Conservation (phyloP, 1,140 invertebrate species). For the Penaeus vannamei region DNA sequence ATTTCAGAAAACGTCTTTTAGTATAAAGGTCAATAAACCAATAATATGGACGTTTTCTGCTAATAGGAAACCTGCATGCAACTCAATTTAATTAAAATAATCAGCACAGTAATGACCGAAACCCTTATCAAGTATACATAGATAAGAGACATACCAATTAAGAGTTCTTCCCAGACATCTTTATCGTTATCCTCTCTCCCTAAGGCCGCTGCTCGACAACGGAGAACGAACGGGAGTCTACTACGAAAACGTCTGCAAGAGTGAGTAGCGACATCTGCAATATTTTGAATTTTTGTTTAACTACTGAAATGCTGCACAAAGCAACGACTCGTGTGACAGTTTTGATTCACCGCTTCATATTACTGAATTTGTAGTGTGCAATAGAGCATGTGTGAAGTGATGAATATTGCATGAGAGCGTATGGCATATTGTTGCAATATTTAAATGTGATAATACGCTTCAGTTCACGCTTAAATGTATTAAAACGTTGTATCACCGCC, state of each 20-base stretch:
- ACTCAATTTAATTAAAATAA: too few relatives aligned
- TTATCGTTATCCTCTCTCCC: neutral
- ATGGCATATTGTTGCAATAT: too few relatives aligned
- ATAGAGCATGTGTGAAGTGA: too few relatives aligned
- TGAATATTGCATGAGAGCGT: too few relatives aligned
- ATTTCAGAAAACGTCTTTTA: neutral
- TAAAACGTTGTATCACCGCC: too few relatives aligned
- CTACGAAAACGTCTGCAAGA: conserved; percentile 89
- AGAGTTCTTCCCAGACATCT: neutral
- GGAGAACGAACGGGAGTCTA: conserved; percentile 88
- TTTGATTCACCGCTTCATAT: neutral
- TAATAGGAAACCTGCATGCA: too few relatives aligned
- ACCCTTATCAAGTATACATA: too few relatives aligned
- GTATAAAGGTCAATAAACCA: neutral
- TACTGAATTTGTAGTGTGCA: neutral
- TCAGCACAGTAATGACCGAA: too few relatives aligned
- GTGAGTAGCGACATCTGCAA: conserved; percentile 66
- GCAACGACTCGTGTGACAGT: neutral
- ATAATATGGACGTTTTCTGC: neutral
- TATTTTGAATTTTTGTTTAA: neutral
- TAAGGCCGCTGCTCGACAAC: conserved; percentile 87
- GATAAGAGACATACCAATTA: neutral
- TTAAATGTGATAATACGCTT: too few relatives aligned
- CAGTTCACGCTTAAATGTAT: too few relatives aligned
- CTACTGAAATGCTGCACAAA: neutral